phyloP scores from a whole-genome alignment of 2,113 vertebrate species.

The Etia nguti region DNA sequence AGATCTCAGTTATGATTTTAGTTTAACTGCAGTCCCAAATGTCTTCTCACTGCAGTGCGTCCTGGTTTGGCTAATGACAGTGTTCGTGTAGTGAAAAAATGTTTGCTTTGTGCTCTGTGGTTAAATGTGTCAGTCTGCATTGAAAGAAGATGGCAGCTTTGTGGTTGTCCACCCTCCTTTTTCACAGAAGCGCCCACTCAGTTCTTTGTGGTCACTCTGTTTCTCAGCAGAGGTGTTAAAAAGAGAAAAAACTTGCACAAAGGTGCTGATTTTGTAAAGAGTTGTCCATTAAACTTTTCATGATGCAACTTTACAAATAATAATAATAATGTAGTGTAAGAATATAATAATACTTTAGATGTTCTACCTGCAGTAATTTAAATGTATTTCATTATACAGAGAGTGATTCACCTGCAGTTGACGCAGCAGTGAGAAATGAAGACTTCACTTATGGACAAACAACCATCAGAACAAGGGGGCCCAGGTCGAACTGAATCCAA shows the following conservation, averaged over 20 bases:
- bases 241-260: background rate
- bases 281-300: background rate
- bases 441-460: too few relatives aligned
- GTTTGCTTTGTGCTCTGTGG: background rate
- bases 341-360: too few relatives aligned
- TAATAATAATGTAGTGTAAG: too few relatives aligned
- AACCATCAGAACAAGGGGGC: too few relatives aligned
- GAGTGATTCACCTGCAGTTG: too few relatives aligned
- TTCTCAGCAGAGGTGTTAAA: background rate
- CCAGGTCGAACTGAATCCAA: too few relatives aligned
- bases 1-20: too few relatives aligned
- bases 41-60: background rate
- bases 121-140: background rate
- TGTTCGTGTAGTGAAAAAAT: rapidly evolving
- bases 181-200: background rate
- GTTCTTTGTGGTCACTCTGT: background rate
- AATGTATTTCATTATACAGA: too few relatives aligned
- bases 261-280: background rate
- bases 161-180: background rate
- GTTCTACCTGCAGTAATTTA: too few relatives aligned
- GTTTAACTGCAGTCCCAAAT: rapidly evolving
- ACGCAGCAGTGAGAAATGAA: too few relatives aligned
- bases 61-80: background rate
- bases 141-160: background rate
- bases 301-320: too few relatives aligned